A percentile compares a stretch with the other conserved stretches of the same genome.
Evolutionary conservation across 2,113 vertebrate species (phyloP).

Genomic region (Prinia subflava): DNA sequence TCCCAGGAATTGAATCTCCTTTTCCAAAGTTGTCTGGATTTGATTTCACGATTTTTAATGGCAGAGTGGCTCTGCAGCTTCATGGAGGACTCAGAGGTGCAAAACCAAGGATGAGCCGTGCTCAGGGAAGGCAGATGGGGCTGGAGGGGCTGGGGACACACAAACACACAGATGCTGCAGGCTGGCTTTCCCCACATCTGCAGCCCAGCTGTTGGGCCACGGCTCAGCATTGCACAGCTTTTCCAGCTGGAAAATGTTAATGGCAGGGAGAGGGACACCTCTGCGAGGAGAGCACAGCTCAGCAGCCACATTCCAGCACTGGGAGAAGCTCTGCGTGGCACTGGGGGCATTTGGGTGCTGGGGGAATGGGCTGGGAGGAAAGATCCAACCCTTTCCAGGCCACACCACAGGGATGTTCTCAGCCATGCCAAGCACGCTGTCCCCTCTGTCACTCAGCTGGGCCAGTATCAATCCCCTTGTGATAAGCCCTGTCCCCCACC

Average conservation of each 20-base stretch:
- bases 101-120: neutral
- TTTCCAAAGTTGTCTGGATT: neutral
- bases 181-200: conserved; percentile 10
- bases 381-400: neutral
- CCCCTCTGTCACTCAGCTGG: neutral
- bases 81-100: rapidly evolving
- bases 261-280: neutral
- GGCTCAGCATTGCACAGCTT: neutral
- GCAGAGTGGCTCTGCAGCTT: neutral
- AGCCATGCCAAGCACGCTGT: neutral
- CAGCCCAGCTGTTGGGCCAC: conserved; percentile 3
- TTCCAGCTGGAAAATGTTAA: neutral
- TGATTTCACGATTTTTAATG: rapidly evolving
- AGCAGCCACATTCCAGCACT: rapidly evolving
- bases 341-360: neutral
- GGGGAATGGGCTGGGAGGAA: neutral
- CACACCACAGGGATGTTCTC: neutral
- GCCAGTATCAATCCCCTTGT: neutral
- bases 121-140: neutral
- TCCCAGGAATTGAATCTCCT: no score
- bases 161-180: neutral
- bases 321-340: neutral
- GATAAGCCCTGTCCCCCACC: neutral
- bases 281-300: rapidly evolving
- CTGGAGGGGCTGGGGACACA: neutral